phyloP scores from a whole-genome alignment of 2,797 vertebrate species.

The Dipus sagitta region DNA sequence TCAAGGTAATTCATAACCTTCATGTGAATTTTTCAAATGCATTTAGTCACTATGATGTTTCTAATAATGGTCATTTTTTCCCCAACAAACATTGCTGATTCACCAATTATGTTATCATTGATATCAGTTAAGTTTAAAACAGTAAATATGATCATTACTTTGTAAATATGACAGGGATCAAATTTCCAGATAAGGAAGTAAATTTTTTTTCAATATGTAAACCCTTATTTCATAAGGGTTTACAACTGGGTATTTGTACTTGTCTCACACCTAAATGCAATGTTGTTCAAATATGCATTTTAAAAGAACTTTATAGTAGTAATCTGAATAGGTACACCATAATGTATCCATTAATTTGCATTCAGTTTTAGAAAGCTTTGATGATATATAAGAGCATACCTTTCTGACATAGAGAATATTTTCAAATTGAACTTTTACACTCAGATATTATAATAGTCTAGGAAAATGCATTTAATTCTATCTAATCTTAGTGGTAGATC shows the following conservation, averaged over 20 bases:
- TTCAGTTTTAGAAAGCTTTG: not conserved
- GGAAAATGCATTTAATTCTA: not conserved
- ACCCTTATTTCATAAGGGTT: not conserved
- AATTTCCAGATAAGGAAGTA: not conserved
- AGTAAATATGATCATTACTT: not conserved
- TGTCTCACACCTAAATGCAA: not conserved
- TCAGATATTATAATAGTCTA: conserved; percentile 9
- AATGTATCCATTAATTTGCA: not conserved
- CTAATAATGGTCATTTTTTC: not conserved
- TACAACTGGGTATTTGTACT: not conserved
- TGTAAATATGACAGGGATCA: conserved; percentile 15
- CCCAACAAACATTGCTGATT: not conserved
- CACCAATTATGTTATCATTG: not conserved
- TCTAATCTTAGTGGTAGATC: not conserved
- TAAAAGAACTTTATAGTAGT: conserved; percentile 13
- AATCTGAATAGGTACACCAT: not conserved
- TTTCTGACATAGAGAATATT: not conserved
- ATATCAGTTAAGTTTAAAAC: not conserved
- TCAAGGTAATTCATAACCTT: not conserved
- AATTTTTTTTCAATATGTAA: not conserved
- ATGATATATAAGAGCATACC: not conserved
- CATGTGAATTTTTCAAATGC: not conserved
- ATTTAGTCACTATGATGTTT: not conserved
- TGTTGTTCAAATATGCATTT: not conserved
- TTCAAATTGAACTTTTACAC: not conserved